Evolutionary conservation across 2,797 vertebrate genomes (phyloP), one percentile per base, ranked within the genome.

Genomic region (Cuculus canorus): DNA sequence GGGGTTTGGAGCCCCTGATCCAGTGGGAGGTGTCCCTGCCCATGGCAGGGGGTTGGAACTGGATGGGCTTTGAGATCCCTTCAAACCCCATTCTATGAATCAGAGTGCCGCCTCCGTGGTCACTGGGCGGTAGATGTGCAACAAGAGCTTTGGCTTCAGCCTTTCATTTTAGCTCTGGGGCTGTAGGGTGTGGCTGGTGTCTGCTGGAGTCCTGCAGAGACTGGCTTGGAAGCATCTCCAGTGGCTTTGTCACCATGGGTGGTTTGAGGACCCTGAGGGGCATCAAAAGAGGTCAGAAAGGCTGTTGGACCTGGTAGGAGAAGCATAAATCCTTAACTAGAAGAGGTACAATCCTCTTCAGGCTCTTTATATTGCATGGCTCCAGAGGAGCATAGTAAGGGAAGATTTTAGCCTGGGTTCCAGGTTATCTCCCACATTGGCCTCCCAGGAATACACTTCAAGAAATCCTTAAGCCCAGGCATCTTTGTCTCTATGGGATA

Each of bases 101-200:
- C 0, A 4, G 33, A 54, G 33, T 1, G 0, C 2, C 47, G 3
- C 8, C 17, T 43, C 13, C 19, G 32, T 56, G 66, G 30, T 6
- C 1, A 0, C 32, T 64, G 43, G 59, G 59, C 53, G 5, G 16
- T 1, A 9, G 22, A 22, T 6, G 14, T 35, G 23, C 19, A 52
- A 50, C 0, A 1, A 41, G 25, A 82, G 47, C 76, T 21, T 47
- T 47, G 47, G 19, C 21, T 89, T 69, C 19, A 14, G 9, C 5
- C 5, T 69, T 37, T 8, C 5, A 1, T 17, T 30, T 63, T 9
- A 50, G 61, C 32, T 1, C 5, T 28, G 28, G 17, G 45, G 8
- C 14, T 73, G 24, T 5, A 43, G 50, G 32, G 50, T 65, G 27
- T 37, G 23, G 18, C 11, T 39, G 50, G 5, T n/a, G 35, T 19